Base-by-base conservation (phyloP, 2,888 invertebrate genomes). In the Suillia variegata region DNA sequence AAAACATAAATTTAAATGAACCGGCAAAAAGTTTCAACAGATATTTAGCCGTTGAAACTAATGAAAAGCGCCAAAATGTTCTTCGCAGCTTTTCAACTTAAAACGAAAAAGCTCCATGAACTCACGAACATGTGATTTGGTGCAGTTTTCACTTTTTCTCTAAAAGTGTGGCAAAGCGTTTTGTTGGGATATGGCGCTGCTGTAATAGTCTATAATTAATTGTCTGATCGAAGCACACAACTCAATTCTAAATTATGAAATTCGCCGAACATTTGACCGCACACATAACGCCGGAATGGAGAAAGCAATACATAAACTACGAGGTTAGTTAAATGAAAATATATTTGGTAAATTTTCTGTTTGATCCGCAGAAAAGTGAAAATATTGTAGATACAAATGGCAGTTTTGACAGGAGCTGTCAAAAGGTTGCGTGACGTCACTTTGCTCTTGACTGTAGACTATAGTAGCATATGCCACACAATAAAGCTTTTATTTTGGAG, bases 221-320 rank as follows among this genome's bases (percentile, higher is more conserved):
- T n/a, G n/a, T n/a, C n/a, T n/a, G n/a, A n/a, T n/a, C n/a, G n/a
- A n/a, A n/a, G n/a, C n/a, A n/a, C n/a, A n/a, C n/a, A n/a, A n/a
- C n/a, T 26, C 5, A 26, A 26, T 26, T 26, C 26, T 26, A 26
- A 26, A 26, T 10, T 67, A 95, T 94, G 94, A 95, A 94, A 85
- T 94, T 95, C 79, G 91, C 94, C 12, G 93, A 95, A 82, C 94
- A 94, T 83, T 84, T 94, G 64, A 85, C 89, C 38, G 92, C 93
- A 38, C 94, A 95, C 77, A 92, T 95, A 67, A 95, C 94, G 58
- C 94, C 94, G 61, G 94, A 95, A 86, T 94, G 94, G 94, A 86
- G 94, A 68, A 94, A 93, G 79, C 94, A 95, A 78, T 95, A 88
- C 67, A 89, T 89, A 73, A 87, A 86, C 78, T 89, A 89, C 83